phyloP scores from a whole-genome alignment of 2,113 vertebrate genomes.

The Merops nubicus region DNA sequence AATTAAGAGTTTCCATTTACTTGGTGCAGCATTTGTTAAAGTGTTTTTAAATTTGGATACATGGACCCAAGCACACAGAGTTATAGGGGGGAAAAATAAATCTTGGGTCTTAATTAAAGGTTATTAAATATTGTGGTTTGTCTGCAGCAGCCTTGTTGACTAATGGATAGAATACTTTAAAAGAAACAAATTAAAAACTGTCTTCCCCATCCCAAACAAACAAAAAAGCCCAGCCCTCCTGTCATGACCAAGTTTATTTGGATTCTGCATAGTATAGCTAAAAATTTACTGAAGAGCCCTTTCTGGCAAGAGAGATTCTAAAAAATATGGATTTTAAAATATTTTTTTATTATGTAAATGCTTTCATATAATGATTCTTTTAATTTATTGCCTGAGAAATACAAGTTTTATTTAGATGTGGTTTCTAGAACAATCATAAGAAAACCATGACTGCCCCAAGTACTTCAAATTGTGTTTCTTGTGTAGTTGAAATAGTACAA shows the following conservation, averaged over 20 bases:
- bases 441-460: background rate
- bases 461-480: background rate
- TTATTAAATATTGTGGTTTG: background rate
- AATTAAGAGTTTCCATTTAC: background rate
- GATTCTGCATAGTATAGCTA: background rate
- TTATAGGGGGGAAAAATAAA: background rate
- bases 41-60: background rate
- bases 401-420: background rate
- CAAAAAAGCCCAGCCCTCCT: rapidly evolving
- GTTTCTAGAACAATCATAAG: background rate
- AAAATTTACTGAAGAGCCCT: background rate
- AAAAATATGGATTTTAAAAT: background rate
- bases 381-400: background rate
- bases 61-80: background rate
- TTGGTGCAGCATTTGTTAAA: background rate
- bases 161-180: background rate
- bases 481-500: background rate
- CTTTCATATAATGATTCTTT: background rate
- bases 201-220: background rate
- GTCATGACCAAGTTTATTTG: background rate
- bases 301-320: background rate
- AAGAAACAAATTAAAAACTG: background rate
- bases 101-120: background rate
- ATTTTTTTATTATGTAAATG: background rate
- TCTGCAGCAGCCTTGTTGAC: background rate